Conservation (phyloP, 2,113 vertebrate genomes). For the Spea multiplicata region DNA sequence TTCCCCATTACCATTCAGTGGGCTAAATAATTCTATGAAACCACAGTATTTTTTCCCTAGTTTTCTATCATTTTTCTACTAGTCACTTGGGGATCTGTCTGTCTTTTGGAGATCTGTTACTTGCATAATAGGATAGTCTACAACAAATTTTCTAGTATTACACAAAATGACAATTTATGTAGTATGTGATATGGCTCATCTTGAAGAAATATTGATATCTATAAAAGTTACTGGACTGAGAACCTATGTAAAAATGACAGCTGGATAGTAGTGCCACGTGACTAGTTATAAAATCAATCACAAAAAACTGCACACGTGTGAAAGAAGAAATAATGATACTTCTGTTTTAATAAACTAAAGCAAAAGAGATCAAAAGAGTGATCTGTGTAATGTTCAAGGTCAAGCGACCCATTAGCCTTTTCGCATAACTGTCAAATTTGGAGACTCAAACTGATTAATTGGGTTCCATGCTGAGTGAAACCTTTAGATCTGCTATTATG, state of each 20-base stretch:
- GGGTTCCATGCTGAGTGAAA: not conserved
- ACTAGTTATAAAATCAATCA: conserved; percentile 38
- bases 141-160: conserved; percentile 47
- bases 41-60: not conserved
- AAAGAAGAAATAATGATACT: conserved; percentile 29
- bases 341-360: conserved; percentile 31
- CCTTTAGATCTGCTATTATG: not conserved
- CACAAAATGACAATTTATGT: conserved; percentile 49
- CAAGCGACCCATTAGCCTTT: conserved; percentile 23
- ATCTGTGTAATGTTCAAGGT: conserved; percentile 27
- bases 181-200: conserved; percentile 47
- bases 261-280: conserved; percentile 36
- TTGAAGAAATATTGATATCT: conserved; percentile 45
- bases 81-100: conserved; percentile 17
- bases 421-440: conserved; percentile 18
- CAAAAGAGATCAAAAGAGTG: conserved; percentile 10
- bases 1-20: not conserved
- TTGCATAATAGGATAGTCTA: conserved; percentile 45
- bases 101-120: conserved; percentile 26
- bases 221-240: conserved; percentile 46
- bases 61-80: conserved; percentile 13
- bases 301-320: conserved; percentile 30
- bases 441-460: conserved; percentile 10
- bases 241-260: conserved; percentile 46
- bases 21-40: not conserved